These are phyloP conservation scores for Euclidia mi DNA, from an alignment of 2,888 invertebrate species.

Conservation along the genomic window DNA sequence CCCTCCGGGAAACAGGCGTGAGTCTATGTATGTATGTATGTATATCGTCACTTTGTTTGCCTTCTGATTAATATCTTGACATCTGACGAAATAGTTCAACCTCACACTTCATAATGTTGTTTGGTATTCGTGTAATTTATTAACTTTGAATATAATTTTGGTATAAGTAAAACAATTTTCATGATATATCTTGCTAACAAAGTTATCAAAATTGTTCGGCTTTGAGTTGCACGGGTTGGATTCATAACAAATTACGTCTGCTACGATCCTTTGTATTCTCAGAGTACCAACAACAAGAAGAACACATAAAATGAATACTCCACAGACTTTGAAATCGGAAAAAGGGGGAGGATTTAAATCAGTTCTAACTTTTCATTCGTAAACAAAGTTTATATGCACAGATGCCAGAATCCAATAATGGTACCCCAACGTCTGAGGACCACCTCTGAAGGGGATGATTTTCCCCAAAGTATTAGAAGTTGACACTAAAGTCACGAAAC, in stretches of 20 bases:
- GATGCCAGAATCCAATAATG: constrained; percentile 86
- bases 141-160: too few relatives aligned
- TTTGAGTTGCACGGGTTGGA: too few relatives aligned
- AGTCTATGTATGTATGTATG: too few relatives aligned
- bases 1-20: too few relatives aligned
- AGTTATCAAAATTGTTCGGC: too few relatives aligned
- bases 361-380: constrained; percentile 78
- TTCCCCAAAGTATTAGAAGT: constrained; percentile 80
- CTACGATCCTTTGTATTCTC: too few relatives aligned
- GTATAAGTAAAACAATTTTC: too few relatives aligned
- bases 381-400: constrained; percentile 84
- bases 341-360: constrained; percentile 69
- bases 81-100: constrained; percentile 14
- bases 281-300: neutral
- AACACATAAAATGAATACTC: constrained; percentile 23
- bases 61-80: constrained; percentile 11
- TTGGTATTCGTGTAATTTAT: neutral
- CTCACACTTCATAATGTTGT: neutral
- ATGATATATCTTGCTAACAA: too few relatives aligned
- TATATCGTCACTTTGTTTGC: constrained; percentile 2
- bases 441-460: constrained; percentile 78
- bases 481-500: constrained; percentile 78
- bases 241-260: too few relatives aligned
- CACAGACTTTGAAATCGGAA: constrained; percentile 9
- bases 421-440: constrained; percentile 72